Percentiles rank a stretch among this genome's conserved stretches.
Evolutionary conservation across 2,888 invertebrate genomes (phyloP).

Genomic region (Onchidella celtica): DNA sequence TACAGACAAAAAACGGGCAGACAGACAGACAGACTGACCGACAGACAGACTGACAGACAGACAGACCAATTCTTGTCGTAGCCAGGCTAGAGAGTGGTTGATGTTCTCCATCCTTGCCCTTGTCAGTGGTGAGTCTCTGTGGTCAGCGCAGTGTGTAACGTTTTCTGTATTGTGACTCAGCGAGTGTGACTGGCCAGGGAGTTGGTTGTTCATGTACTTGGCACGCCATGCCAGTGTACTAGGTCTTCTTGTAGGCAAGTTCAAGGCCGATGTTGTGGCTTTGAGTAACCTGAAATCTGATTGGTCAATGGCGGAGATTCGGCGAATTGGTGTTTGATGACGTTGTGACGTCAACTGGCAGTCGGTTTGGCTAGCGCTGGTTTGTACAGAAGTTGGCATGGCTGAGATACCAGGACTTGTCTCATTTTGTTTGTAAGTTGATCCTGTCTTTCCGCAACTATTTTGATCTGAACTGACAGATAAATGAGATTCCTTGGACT

Average conservation of each 20-base stretch:
- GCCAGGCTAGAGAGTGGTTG: constrained; percentile 33
- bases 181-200: constrained; percentile 11
- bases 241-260: constrained; percentile 51
- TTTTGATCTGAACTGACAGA: not conserved
- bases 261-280: constrained; percentile 48
- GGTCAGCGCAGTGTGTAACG: too few species aligned
- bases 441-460: too few species aligned
- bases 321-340: not conserved
- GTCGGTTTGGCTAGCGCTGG: too few species aligned
- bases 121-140: too few species aligned
- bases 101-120: too few species aligned
- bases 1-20: too few species aligned
- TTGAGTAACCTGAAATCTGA: constrained; percentile 30
- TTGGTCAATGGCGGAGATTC: constrained; percentile 6
- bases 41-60: too few species aligned
- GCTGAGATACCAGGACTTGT: not conserved
- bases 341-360: too few species aligned
- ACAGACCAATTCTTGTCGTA: constrained; percentile 46
- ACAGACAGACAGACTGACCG: too few species aligned
- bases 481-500: too few species aligned
- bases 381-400: too few species aligned
- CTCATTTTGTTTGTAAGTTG: not conserved
- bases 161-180: not conserved
- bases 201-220: constrained; percentile 16
- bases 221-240: constrained; percentile 52